Conservation (phyloP, 2,888 invertebrate genomes). For the Amorpha juglandis region DNA sequence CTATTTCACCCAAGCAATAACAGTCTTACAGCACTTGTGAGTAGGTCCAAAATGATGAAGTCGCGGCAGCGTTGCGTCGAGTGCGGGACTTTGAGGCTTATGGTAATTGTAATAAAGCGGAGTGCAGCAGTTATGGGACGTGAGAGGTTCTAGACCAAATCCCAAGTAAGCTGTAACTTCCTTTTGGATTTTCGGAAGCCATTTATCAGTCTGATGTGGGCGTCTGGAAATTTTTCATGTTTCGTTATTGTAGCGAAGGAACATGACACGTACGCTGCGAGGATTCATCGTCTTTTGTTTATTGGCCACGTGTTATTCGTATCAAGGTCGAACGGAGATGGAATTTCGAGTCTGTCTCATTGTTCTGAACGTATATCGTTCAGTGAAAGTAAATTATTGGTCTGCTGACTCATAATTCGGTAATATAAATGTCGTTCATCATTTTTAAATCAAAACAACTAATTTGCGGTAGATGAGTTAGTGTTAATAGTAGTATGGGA, state of each 20-base stretch:
- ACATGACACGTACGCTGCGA: slow-evolving; percentile 74
- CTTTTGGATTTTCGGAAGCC: slow-evolving; percentile 86
- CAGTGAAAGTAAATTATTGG: background rate
- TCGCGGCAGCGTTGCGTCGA: slow-evolving; percentile 68
- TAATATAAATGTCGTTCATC: background rate
- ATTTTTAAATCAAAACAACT: slow-evolving; percentile 41
- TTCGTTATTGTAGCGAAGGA: slow-evolving; percentile 80
- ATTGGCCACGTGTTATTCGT: slow-evolving; percentile 61
- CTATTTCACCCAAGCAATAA: slow-evolving; percentile 83
- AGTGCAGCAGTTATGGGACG: slow-evolving; percentile 85
- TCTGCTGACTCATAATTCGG: background rate
- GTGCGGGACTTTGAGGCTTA: slow-evolving; percentile 85
- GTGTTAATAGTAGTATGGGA: slow-evolving; percentile 63
- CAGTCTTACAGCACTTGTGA: slow-evolving; percentile 77
- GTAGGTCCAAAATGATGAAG: slow-evolving; percentile 83
- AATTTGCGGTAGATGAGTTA: slow-evolving; percentile 65
- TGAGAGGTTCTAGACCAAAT: slow-evolving; percentile 85
- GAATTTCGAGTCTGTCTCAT: slow-evolving; percentile 9
- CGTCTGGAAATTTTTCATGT: slow-evolving; percentile 85
- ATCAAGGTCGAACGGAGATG: slow-evolving; percentile 48
- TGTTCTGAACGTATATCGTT: slow-evolving; percentile 34
- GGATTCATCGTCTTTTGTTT: slow-evolving; percentile 65
- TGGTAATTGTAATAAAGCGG: slow-evolving; percentile 85
- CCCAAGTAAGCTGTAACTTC: slow-evolving; percentile 85
- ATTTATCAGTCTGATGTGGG: slow-evolving; percentile 85